Percentiles rank a stretch among this genome's conserved stretches.
Evolutionary conservation across 2,888 invertebrate genomes (phyloP).

Genomic region (Aporophyla lueneburgensis): DNA sequence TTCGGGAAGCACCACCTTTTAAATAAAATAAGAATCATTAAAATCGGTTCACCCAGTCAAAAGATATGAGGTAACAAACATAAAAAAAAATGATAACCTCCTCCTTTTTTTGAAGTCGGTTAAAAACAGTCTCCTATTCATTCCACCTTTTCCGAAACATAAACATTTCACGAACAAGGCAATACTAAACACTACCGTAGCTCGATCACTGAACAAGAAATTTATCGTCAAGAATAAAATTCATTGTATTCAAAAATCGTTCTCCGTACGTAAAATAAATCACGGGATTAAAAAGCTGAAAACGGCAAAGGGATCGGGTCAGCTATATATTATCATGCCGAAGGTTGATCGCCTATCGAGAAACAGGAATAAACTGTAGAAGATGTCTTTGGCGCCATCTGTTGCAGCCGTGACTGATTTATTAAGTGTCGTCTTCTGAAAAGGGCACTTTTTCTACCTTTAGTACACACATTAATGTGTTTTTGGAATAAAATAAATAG

Average conservation of each 20-base stretch:
- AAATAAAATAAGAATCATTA: too few species aligned
- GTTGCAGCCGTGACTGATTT: constrained; percentile 56
- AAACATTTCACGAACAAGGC: constrained; percentile 18
- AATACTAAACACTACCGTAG: constrained; percentile 15
- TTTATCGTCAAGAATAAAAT: constrained; percentile 72
- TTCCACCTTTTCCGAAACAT: neutral
- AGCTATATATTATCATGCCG: constrained; percentile 78
- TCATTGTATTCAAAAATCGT: constrained; percentile 78
- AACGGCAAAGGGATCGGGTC: constrained; percentile 75
- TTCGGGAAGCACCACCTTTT: too few species aligned
- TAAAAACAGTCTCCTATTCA: constrained; percentile 10
- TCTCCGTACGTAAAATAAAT: constrained; percentile 76
- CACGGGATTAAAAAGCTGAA: constrained; percentile 81
- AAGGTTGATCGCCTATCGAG: constrained; percentile 73
- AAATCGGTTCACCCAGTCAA: too few species aligned
- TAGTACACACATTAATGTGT: neutral
- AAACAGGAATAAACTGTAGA: constrained; percentile 69
- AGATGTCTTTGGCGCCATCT: constrained; percentile 74
- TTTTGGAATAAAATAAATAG: neutral
- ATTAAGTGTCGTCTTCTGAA: constrained; percentile 16
- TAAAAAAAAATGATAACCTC: too few species aligned
- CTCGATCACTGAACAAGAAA: constrained; percentile 57
- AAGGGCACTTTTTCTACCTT: neutral
- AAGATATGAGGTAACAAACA: too few species aligned
- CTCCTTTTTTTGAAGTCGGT: too few species aligned